Conservation (phyloP, 1,140 invertebrate species). For the Agrypnia vestita region DNA sequence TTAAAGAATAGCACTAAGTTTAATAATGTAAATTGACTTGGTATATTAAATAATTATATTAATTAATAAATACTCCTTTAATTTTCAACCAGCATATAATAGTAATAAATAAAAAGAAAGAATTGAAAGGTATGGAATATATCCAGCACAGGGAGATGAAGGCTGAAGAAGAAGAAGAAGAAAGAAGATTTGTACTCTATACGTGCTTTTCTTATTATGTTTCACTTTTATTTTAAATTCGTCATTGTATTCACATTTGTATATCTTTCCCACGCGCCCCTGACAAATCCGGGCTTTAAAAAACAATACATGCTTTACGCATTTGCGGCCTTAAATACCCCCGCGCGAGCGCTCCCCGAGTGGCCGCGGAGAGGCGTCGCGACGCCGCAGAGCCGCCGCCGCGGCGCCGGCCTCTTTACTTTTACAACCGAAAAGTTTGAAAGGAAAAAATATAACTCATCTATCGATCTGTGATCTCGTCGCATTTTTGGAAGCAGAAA, state of each 20-base stretch:
- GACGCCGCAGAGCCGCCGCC: not conserved
- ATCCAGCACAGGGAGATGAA: too few relatives aligned
- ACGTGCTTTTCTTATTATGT: too few relatives aligned
- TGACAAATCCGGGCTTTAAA: not conserved
- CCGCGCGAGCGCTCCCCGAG: conserved; percentile 2
- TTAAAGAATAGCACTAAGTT: too few relatives aligned
- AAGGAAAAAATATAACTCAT: conserved; percentile 38
- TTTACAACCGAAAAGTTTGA: conserved; percentile 34
- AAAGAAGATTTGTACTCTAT: too few relatives aligned
- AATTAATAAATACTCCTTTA: too few relatives aligned
- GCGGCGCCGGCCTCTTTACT: conserved; percentile 4
- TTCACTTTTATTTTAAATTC: too few relatives aligned
- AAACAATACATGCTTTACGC: conserved; percentile 39
- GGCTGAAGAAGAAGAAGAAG: too few relatives aligned
- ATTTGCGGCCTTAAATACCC: conserved; percentile 37
- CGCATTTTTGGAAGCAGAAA: conserved; percentile 14
- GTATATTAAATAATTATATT: too few relatives aligned
- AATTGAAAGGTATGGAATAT: too few relatives aligned
- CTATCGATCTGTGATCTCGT: conserved; percentile 27
- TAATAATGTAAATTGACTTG: too few relatives aligned
- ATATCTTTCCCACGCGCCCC: not conserved
- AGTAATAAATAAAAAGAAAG: too few relatives aligned
- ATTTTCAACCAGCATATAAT: too few relatives aligned
- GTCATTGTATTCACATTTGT: not conserved
- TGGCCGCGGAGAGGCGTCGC: conserved; percentile 7